Evolutionary conservation across 1,140 invertebrate species (phyloP), one percentile per base, ranked within the genome.

Genomic region (Neuroterus valhalla): DNA sequence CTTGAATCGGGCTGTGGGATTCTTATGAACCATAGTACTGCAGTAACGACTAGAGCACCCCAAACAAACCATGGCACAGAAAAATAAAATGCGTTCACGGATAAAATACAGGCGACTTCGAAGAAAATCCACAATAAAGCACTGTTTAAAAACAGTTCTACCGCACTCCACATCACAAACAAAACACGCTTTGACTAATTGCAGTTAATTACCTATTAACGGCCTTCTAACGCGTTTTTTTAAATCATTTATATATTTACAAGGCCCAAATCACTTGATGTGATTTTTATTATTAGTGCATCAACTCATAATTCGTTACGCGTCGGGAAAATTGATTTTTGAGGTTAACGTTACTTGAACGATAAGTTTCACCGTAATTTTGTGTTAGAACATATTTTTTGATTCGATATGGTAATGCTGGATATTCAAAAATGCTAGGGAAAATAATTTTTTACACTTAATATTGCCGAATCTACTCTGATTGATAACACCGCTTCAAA

Each of bases 51-150:
- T 2, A 88, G 11, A 19, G 76, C 68, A 67, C 82, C 81, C 86
- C 87, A 88, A 70, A 86, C 17, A 44, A 88, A 75, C 86, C 87
- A 87, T 66, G 87, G 87, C 68, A 88, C 31, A 19, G 77, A 80
- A 45, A 87, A 84, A 46, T 83, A 87, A 21, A 88, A 45, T 48
- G 79, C 71, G 66, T 80, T 83, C 26, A 87, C 77, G 15, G 83
- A 55, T 23, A 82, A 72, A 38, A 68, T 75, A 71, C 75, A 83
- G 42, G 69, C 69, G 38, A 78, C 74, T 78, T 87, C 74, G 15
- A 85, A 66, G 68, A 79, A 80, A 44, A 88, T 82, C 82, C 85
- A 88, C 52, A 88, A 55, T 46, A 80, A 62, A 70, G 73, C 79
- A 79, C 82, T 77, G 52, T 81, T 77, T 10, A 82, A 31, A 62